Evolutionary conservation across 2,888 invertebrate genomes (phyloP), one percentile per base, ranked within the genome.

Genomic region (Eupithecia subfuscata): DNA sequence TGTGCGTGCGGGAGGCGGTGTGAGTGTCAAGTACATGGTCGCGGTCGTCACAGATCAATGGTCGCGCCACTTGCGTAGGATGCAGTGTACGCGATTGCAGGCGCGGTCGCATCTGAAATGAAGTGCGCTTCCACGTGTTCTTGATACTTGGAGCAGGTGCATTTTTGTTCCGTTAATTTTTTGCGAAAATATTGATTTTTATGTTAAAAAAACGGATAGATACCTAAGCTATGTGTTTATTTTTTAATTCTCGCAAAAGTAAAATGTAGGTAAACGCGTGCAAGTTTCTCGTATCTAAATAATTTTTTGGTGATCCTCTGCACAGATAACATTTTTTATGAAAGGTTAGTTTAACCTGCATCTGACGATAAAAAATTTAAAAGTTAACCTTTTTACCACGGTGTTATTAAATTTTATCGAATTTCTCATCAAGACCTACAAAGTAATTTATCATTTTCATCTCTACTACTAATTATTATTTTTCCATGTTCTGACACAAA

Each of bases 41-140:
- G 82, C 82, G 82, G 82, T 78, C 76, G 83, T 84, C 82, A 82
- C 82, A 82, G 82, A 84, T 87, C 86, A 86, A 84, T 84, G 84
- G 83, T 79, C 82, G 81, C 75, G 77, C 81, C 82, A 85, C 84
- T 83, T 84, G 83, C 81, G 82, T 81, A 65, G 80, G 79, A 81
- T 80, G 81, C 77, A 71, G 75, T 70, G 69, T 70, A 48, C 77
- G 78, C 78, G 75, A 75, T 77, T 79, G 82, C 75, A 77, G 67
- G 68, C 78, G 76, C 77, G 77, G 73, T 73, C 71, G 37, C 34
- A 37, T 67, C 56, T 11, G 65, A 67, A 74, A 67, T 45, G 68
- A 69, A 22, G 37, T 70, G 48, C 56, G 63, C 34, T 70, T 63
- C 70, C 64, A 56, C 70, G 75, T 48, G 69, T 11, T 75, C 72